Evolutionary conservation across 23 tunicate genomes (phyloP), one percentile per base, ranked within the genome.

Genomic region (Diplosoma virens): DNA sequence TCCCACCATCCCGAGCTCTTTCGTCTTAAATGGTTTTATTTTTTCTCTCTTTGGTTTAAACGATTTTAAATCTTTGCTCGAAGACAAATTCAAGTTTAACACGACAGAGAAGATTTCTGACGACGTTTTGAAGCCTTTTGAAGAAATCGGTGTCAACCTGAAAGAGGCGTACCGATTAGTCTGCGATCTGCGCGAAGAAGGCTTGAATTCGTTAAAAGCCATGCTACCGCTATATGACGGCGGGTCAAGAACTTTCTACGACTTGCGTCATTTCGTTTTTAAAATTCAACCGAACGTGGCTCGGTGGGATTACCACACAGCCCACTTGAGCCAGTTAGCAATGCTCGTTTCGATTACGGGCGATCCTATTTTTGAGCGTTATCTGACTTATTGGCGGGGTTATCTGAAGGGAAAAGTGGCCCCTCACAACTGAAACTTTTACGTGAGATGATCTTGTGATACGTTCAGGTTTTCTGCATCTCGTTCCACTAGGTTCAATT

Each of bases 291-390:
- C 99, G 32, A 95, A 89, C 34, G 35, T 95, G 3, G 99, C 99
- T 1, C 47, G 99, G 45, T 95, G 99, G 99, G 99, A 95, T 68
- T 95, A 95, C 78, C 99, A 95, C 56, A 69, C 91, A 21, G 79
- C 86, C 23, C 99, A 95, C 68, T 32, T 95, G 31, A 76, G 86
- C 32, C 99, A 95, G 84, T 61, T 95, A 30, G 86, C 82, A 0
- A 32, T 95, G 33, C 48, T 95, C 29, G 37, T 47, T n/a, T 65
- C 96, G 3, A 64, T 95, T 21, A 36, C 83, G 45, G 70, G 84
- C 2, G 92, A 95, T 53, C 91, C 89, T 4, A 69, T 95, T 25
- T 78, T 95, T 55, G 37, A 83, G 58, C 50, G 50, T 5, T 88
- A 80, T 68, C 56, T 58, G 30, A 60, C 74, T 16, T 48, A 61